Conservation (phyloP, 1,140 invertebrate genomes). For the Nomia melanderi region DNA sequence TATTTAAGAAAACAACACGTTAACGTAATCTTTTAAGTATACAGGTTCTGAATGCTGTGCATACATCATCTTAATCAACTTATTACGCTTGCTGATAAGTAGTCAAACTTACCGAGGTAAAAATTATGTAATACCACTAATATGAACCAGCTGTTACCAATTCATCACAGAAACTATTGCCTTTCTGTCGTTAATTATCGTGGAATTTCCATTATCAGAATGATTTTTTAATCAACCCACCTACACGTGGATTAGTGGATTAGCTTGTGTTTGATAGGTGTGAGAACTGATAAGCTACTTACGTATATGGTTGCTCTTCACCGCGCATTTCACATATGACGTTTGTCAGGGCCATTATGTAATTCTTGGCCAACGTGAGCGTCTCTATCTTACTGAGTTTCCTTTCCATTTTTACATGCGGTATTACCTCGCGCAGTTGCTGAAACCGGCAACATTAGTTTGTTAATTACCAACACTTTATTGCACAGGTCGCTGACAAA, state of each 20-base stretch:
- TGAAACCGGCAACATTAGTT: constrained; percentile 73
- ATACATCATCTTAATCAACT: too few species aligned
- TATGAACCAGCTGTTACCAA: not conserved
- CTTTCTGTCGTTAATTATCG: not conserved
- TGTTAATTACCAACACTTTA: not conserved
- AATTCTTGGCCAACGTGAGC: constrained; percentile 92
- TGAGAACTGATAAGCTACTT: constrained; percentile 61
- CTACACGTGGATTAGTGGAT: too few species aligned
- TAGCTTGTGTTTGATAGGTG: not conserved
- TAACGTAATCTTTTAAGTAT: too few species aligned
- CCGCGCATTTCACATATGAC: constrained; percentile 91
- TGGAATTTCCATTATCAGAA: not conserved
- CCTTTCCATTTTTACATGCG: constrained; percentile 92
- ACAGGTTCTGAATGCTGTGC: too few species aligned
- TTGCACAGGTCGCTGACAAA: too few species aligned
- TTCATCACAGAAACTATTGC: not conserved
- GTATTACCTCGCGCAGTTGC: constrained; percentile 92
- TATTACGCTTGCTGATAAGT: too few species aligned
- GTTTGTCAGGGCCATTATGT: constrained; percentile 94
- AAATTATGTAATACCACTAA: not conserved
- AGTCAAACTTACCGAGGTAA: too few species aligned
- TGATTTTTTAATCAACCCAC: not conserved
- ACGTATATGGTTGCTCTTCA: constrained; percentile 85
- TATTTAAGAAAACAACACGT: too few species aligned
- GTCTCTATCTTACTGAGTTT: constrained; percentile 94